Evolutionary conservation across 1,140 invertebrate genomes (phyloP).

Genomic region (Polypedilum vanderplanki): DNA sequence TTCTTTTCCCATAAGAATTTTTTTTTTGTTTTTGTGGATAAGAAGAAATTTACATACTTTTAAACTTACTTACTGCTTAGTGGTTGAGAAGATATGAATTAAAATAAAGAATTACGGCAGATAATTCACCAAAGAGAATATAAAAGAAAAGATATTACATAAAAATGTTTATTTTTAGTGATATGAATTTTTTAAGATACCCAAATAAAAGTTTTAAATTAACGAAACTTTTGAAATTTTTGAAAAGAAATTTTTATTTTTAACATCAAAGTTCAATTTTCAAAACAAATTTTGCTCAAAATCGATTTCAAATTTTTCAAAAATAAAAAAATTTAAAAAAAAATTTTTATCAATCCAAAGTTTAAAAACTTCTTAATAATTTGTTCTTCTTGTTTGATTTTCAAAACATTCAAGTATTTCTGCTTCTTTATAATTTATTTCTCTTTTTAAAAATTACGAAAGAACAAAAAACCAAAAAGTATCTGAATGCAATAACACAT

Average conservation of each 20-base stretch:
- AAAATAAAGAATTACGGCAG: conserved; percentile 6
- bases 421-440: conserved; percentile 15
- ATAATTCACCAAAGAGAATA: not conserved
- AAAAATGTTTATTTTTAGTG: not conserved
- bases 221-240: no score
- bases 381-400: no score
- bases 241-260: no score
- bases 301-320: no score
- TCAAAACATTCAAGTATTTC: conserved; percentile 11
- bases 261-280: no score
- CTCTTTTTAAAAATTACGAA: not conserved
- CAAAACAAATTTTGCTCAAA: no score
- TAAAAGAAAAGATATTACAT: not conserved
- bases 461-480: not conserved
- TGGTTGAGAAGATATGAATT: not conserved
- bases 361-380: not conserved
- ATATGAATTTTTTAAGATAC: no score
- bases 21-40: not conserved
- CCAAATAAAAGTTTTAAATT: no score
- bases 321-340: no score
- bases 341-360: no score
- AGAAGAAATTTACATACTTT: not conserved
- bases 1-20: conserved; percentile 6
- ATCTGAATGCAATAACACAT: conserved; percentile 1
- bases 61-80: not conserved